Evolutionary conservation across 2,888 invertebrate genomes (phyloP).

Genomic region (Phengaris arion): DNA sequence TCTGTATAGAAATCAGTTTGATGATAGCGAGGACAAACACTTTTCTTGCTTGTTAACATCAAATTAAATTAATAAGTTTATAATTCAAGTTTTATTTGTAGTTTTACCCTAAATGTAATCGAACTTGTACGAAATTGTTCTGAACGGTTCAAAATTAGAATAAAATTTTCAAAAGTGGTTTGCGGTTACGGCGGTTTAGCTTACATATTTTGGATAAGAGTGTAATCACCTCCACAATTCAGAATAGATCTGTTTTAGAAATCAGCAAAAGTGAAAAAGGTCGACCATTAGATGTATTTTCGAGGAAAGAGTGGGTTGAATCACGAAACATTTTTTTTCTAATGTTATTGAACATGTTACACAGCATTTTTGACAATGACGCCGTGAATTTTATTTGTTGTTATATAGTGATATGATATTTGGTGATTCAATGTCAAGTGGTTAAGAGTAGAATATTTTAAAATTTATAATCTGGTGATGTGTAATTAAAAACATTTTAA

Average conservation of each 20-base stretch:
- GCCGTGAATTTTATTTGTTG: background rate
- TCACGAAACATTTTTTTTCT: background rate
- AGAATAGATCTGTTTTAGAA: background rate
- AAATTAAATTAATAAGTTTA: no score
- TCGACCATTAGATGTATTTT: no score
- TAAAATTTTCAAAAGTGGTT: background rate
- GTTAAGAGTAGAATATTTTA: background rate
- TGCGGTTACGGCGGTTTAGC: background rate
- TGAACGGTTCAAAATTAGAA: background rate
- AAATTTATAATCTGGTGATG: background rate
- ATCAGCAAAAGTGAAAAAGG: background rate
- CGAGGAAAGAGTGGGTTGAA: background rate
- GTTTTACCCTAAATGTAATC: background rate
- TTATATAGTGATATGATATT: background rate
- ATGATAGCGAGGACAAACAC: background rate
- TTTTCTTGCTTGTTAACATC: background rate
- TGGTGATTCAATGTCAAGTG: background rate
- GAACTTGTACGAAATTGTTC: conserved; percentile 4
- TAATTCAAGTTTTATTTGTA: no score
- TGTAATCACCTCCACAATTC: background rate
- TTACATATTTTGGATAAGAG: background rate
- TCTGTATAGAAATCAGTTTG: background rate
- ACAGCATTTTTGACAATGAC: background rate
- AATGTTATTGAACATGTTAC: no score
- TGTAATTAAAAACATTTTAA: conserved; percentile 2